Percentiles rank a stretch among this genome's conserved stretches.
Evolutionary conservation across 2,797 vertebrate species (phyloP).

Genomic region (Orientallactaga sibirica): DNA sequence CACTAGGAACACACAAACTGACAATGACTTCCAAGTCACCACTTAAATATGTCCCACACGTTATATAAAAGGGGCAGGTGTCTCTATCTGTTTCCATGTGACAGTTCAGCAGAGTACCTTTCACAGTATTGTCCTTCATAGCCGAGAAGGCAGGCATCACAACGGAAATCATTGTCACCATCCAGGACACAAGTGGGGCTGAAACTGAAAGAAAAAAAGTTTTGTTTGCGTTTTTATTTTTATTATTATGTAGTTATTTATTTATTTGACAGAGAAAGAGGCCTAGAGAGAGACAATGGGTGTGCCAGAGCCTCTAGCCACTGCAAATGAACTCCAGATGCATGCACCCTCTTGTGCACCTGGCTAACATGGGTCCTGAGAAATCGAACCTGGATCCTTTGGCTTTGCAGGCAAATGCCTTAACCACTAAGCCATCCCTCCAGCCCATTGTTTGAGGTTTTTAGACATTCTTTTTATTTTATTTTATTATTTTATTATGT

Average conservation of each 20-base stretch:
- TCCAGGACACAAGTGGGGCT: constrained; percentile 94
- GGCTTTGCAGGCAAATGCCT: too few relatives aligned
- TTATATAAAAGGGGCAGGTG: accelerated
- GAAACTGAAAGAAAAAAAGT: constrained; percentile 89
- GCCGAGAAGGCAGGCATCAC: constrained; percentile 92
- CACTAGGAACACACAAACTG: accelerated
- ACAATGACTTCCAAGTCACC: background rate
- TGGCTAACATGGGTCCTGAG: too few relatives aligned
- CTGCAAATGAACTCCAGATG: too few relatives aligned
- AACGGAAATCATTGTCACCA: constrained; percentile 90
- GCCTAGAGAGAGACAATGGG: too few relatives aligned
- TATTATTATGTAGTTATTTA: background rate
- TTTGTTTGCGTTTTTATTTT: background rate
- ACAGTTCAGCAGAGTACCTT: constrained; percentile 84
- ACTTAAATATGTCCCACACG: background rate
- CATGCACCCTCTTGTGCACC: too few relatives aligned
- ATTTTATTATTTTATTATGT: background rate
- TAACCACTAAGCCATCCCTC: too few relatives aligned
- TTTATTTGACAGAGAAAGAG: too few relatives aligned
- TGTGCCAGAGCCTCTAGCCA: too few relatives aligned
- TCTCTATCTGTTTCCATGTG: accelerated
- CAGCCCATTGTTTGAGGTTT: background rate
- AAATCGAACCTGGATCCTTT: too few relatives aligned
- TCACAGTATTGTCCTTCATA: constrained; percentile 96
- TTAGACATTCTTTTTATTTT: background rate